phyloP scores from a whole-genome alignment of 2,797 vertebrate species.

The Sorex maritimensis region DNA sequence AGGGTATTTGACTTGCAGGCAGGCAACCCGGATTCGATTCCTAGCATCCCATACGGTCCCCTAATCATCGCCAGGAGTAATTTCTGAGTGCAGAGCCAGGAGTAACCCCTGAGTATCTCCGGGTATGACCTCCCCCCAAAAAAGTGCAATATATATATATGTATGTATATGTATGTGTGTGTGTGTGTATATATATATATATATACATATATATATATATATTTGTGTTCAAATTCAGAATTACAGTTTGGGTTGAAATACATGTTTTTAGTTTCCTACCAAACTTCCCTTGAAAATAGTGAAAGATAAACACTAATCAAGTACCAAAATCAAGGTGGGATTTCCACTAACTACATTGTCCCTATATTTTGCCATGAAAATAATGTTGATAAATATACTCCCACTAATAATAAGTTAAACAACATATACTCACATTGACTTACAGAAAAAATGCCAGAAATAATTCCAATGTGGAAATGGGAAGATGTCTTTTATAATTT shows the following conservation, averaged over 20 bases:
- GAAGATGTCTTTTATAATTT: constrained; percentile 6
- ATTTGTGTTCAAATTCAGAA: constrained; percentile 67
- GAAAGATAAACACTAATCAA: constrained; percentile 37
- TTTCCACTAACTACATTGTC: not conserved
- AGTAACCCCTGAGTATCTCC: too few species aligned
- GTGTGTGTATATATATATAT: too few species aligned
- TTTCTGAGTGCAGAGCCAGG: too few species aligned
- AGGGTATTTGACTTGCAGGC: too few species aligned
- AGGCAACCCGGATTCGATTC: too few species aligned
- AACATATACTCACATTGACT: not conserved
- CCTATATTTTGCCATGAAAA: not conserved
- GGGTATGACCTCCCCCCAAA: too few species aligned
- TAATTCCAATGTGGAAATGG: not conserved
- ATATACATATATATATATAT: too few species aligned
- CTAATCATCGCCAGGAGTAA: too few species aligned
- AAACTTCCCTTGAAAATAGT: constrained; percentile 15
- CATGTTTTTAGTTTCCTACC: constrained; percentile 16
- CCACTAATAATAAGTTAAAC: not conserved
- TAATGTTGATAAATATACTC: too few species aligned
- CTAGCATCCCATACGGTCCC: too few species aligned
- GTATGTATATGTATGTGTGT: not conserved
- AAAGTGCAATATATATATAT: too few species aligned
- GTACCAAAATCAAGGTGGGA: constrained; percentile 15
- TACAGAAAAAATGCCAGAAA: constrained; percentile 25
- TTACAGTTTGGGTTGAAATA: constrained; percentile 32